phyloP scores from a whole-genome alignment of 2,888 invertebrate species.

The Chymomyza caudatula region DNA sequence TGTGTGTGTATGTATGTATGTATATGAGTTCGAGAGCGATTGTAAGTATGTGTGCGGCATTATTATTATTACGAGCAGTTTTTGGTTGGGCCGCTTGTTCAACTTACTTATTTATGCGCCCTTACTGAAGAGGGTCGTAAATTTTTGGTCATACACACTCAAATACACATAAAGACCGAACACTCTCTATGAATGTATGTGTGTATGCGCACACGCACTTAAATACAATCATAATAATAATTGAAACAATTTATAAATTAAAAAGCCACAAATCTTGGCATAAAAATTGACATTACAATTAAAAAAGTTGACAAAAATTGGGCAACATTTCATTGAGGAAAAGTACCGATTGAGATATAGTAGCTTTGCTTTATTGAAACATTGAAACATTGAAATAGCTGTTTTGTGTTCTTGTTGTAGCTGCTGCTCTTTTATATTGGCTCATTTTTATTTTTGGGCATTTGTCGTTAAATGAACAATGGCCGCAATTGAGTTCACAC shows the following conservation, averaged over 20 bases:
- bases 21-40: background rate
- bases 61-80: slow-evolving; percentile 69
- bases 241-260: slow-evolving; percentile 73
- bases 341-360: background rate
- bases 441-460: background rate
- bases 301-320: slow-evolving; percentile 39
- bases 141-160: slow-evolving; percentile 44
- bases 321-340: slow-evolving; percentile 20
- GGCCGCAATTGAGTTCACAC: slow-evolving; percentile 61
- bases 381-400: slow-evolving; percentile 38
- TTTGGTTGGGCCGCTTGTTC: slow-evolving; percentile 65
- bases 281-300: slow-evolving; percentile 66
- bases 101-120: slow-evolving; percentile 60
- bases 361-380: background rate
- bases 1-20: slow-evolving; percentile 11
- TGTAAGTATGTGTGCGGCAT: slow-evolving; percentile 51
- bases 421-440: slow-evolving; percentile 18
- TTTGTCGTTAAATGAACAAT: slow-evolving; percentile 63
- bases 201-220: slow-evolving; percentile 59
- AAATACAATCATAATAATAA: slow-evolving; percentile 72
- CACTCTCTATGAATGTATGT: background rate
- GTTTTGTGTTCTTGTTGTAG: slow-evolving; percentile 35
- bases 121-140: slow-evolving; percentile 58
- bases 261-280: slow-evolving; percentile 73
- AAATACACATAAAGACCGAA: slow-evolving; percentile 1